Conservation (phyloP, 2,888 invertebrate genomes). For the Hemicrepidius hirtus region DNA sequence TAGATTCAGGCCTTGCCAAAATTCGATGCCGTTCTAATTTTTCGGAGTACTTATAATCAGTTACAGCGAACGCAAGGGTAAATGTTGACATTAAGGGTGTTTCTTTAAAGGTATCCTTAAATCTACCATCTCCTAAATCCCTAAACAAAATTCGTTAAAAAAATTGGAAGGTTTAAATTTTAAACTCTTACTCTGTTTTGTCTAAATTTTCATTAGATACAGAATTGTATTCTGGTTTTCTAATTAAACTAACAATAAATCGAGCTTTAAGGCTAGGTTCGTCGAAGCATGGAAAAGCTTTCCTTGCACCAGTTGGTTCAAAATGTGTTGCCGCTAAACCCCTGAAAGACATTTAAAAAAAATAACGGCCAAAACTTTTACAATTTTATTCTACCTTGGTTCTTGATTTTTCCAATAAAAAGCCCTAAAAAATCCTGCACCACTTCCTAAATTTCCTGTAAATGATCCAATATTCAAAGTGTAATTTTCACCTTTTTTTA, state of each 20-base stretch:
- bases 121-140: conserved; percentile 33
- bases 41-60: conserved; percentile 72
- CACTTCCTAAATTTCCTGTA: neutral
- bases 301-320: conserved; percentile 79
- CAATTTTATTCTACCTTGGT: neutral
- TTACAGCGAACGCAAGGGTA: conserved; percentile 83
- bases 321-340: conserved; percentile 78
- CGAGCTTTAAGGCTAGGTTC: conserved; percentile 72
- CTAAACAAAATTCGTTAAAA: conserved; percentile 12
- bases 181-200: conserved; percentile 21
- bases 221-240: conserved; percentile 37
- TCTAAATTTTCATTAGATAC: conserved; percentile 45
- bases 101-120: conserved; percentile 40
- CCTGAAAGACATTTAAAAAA: neutral
- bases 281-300: conserved; percentile 85
- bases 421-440: conserved; percentile 23
- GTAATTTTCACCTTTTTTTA: conserved; percentile 5
- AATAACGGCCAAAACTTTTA: too few relatives aligned
- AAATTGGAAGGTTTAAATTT: neutral
- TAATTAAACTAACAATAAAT: conserved; percentile 70
- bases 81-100: conserved; percentile 82
- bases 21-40: conserved; percentile 60
- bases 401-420: neutral
- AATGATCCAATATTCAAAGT: conserved; percentile 21
- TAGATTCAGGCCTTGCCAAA: conserved; percentile 60